Evolutionary conservation across 2,797 vertebrate genomes (phyloP), one percentile per base, ranked within the genome.

Genomic region (Notolabrus celidotus): DNA sequence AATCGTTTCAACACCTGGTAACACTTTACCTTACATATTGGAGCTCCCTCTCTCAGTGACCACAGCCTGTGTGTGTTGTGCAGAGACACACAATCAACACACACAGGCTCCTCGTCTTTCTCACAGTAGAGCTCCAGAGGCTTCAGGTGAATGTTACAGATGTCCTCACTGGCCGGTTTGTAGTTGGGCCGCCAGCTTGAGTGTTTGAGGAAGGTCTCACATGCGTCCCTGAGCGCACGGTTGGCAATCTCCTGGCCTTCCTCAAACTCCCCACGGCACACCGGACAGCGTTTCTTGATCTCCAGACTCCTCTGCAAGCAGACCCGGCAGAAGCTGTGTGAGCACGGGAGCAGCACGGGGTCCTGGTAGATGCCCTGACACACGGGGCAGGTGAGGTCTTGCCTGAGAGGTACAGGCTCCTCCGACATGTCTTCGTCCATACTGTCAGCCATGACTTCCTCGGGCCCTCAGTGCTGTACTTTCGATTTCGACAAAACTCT

Each of bases 251-350:
- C 84, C 7, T 84, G 61, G 1, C 67, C 71, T 0, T 78, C 67
- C 1, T 63, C 45, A 1, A 70, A 87, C 29, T 0, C 3, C 6
- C 6, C 0, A 33, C 93, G 45, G 64, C 94, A 95, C 34, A 94
- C 7, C 0, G 94, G 92, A 22, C 94, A 95, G 2, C 0, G 58
- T 0, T 20, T 67, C 5, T 3, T 55, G 10, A 4, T 0, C 17
- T 88, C 15, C 81, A 84, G 82, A 55, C 86, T 90, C 0, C 23
- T 46, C 17, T 78, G 73, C 38, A 94, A 72, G 25, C 96, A 97
- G 2, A 60, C 83, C 45, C 86, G 89, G 65, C 96, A 97, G 86
- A 96, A 95, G 87, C 93, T 96, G 92, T 96, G 96, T 7, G 86
- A 86, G 22, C 96, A 96, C 0, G 90, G 74, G 0, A 96, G 89